These are phyloP conservation scores for Craseonycteris thonglongyai DNA, from an alignment of 2,113 vertebrate species.

Conservation along the genomic window DNA sequence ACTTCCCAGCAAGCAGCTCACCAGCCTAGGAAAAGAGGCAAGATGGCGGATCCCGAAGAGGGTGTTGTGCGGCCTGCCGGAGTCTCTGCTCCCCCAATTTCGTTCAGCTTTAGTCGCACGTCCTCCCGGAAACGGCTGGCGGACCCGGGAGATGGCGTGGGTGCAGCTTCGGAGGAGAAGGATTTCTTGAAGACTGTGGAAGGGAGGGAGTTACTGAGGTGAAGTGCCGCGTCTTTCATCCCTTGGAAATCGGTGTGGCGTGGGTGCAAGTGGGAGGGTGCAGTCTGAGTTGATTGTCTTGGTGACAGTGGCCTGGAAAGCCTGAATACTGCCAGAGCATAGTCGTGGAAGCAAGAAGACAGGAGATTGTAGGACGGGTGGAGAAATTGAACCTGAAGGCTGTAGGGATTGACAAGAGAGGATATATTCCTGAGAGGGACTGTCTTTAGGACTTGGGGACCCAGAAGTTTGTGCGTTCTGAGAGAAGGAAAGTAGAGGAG, in stretches of 20 bases:
- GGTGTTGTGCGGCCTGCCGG: neutral
- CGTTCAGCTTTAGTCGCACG: slow-evolving; percentile 56
- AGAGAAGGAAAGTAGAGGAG: neutral
- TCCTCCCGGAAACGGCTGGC: neutral
- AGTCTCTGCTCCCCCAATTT: neutral
- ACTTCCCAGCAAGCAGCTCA: slow-evolving; percentile 43
- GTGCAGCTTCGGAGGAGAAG: slow-evolving; percentile 36
- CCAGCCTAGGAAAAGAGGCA: neutral
- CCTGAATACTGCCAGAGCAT: neutral
- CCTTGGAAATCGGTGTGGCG: neutral
- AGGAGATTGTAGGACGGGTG: neutral
- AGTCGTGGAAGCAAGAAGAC: neutral
- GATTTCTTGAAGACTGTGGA: slow-evolving; percentile 60
- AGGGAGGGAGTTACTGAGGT: slow-evolving; percentile 54
- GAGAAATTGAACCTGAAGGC: neutral
- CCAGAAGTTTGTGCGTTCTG: neutral
- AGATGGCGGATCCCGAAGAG: slow-evolving; percentile 19
- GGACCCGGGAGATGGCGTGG: neutral
- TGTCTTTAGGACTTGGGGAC: neutral
- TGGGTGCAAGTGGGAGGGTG: neutral
- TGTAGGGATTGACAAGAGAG: neutral
- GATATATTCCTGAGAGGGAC: neutral
- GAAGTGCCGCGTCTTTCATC: neutral
- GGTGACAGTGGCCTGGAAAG: neutral
- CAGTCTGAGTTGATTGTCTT: neutral